phyloP scores from a whole-genome alignment of 2,797 vertebrate genomes.

The Atherinosoma microstoma region DNA sequence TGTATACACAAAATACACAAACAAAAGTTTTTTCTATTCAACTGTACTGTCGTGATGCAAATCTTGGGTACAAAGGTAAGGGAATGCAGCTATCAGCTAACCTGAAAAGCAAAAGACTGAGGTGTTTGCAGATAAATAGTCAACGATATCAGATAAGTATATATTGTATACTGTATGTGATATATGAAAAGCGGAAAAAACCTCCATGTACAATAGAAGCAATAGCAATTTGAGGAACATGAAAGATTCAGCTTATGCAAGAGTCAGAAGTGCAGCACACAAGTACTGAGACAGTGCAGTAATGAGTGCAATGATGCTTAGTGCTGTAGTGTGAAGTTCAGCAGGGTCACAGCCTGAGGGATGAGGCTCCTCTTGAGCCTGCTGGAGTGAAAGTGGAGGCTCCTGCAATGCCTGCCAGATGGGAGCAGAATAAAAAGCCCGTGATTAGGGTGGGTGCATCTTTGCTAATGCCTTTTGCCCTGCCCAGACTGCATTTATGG shows the following conservation, averaged over 20 bases:
- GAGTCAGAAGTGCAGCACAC: background rate
- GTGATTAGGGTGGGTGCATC: conserved; percentile 4
- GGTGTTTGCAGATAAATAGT: background rate
- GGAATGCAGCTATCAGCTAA: background rate
- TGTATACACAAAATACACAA: background rate
- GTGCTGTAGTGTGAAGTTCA: conserved; percentile 16
- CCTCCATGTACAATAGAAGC: background rate
- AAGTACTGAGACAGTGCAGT: conserved; percentile 2
- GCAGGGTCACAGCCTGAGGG: conserved; percentile 11
- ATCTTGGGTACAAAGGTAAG: background rate
- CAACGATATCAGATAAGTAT: background rate
- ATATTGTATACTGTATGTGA: background rate
- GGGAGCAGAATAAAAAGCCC: conserved; percentile 2
- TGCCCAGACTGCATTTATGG: conserved; percentile 1
- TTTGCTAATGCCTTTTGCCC: conserved; percentile 7
- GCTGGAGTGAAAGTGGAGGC: background rate
- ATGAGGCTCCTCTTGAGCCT: background rate
- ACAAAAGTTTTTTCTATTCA: background rate
- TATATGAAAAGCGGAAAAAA: background rate
- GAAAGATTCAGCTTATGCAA: background rate
- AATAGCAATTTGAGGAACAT: background rate
- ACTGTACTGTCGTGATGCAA: background rate
- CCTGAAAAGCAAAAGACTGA: background rate
- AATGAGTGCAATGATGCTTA: conserved; percentile 6
- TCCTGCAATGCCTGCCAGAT: conserved; percentile 16